Evolutionary conservation across 2,113 vertebrate species (phyloP), one percentile per base, ranked within the genome.

Genomic region (Ceyx melanurus): DNA sequence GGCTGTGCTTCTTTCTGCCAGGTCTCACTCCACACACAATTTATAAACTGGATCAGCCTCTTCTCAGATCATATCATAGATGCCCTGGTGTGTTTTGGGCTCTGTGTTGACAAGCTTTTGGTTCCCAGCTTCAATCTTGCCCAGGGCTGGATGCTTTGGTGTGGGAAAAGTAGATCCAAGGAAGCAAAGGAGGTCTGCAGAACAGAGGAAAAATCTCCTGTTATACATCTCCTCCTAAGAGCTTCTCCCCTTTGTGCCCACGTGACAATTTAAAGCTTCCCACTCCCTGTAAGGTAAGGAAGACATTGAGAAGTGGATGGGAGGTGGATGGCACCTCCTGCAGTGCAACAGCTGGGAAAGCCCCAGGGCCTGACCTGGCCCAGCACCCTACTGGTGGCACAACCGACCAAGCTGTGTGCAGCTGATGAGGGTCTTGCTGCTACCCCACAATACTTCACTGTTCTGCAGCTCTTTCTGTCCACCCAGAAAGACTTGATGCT

Each of bases 351-450:
- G 22, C 31, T 5, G 16, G n/a, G 67, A 87, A 74, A 79, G 42
- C 17, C 48, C 33, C 15, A 58, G 33, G 15, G 42, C 54, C 26
- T 58, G 66, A 56, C 22, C 15, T 16, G 42, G 15, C 26, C 40
- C 53, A 53, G 71, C 13, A 58, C 53, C 23, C 42, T 13, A 3
- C 40, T 53, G 23, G 15, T 48, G 50, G 20, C 35, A 79, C 35
- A 57, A 14, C 22, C 2, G 7, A 1, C 19, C 5, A 2, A 0
- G 0, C 31, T 46, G 25, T 14, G 51, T 35, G 50, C 46, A 25
- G 2, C 29, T 46, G 48, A 5, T 4, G 8, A 54, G 57, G 37
- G 46, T 33, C 46, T 62, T 48, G 19, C 65, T 67, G 57, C 53
- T 26, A 10, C 37, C 25, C 23, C 18, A 8, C 13, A n/a, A 2